A percentile compares a stretch with the other conserved stretches of the same genome.
Conservation (phyloP, 2,113 vertebrate genomes). For the Tragelaphus strepsiceros region DNA sequence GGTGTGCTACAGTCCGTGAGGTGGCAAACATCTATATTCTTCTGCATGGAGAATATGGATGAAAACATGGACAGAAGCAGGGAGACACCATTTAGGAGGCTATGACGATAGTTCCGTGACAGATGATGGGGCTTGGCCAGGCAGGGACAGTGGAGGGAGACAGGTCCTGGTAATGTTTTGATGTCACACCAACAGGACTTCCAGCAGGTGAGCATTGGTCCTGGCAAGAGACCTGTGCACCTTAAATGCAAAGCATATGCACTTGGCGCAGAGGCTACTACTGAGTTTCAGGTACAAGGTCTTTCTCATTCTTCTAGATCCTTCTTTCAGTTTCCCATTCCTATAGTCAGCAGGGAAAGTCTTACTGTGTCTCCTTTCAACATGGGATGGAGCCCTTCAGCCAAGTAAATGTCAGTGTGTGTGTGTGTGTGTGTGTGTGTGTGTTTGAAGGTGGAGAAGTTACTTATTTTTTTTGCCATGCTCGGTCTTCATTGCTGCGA, state of each 20-base stretch:
- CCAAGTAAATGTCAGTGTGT: too few relatives aligned
- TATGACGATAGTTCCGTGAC: neutral
- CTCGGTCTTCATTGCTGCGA: neutral
- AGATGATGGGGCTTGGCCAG: neutral
- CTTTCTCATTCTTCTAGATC: neutral
- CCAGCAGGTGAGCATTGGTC: neutral
- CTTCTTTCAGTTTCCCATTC: neutral
- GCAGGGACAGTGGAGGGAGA: neutral
- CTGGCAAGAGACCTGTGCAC: neutral
- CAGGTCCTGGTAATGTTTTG: neutral
- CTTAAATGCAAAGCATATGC: neutral
- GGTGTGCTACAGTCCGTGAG: neutral
- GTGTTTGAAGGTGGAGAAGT: neutral
- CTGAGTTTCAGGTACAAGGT: neutral
- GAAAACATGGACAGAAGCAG: neutral
- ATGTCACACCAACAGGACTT: neutral
- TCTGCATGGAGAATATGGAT: neutral
- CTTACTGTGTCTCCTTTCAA: neutral
- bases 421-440: neutral
- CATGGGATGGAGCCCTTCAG: neutral
- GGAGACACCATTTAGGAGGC: neutral
- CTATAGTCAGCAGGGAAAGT: neutral
- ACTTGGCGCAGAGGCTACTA: neutral
- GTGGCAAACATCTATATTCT: neutral
- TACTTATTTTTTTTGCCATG: neutral